A percentile compares a stretch with the other conserved stretches of the same genome.
Evolutionary conservation across 1,140 invertebrate species (phyloP).

Genomic region (Drosophila simulans): DNA sequence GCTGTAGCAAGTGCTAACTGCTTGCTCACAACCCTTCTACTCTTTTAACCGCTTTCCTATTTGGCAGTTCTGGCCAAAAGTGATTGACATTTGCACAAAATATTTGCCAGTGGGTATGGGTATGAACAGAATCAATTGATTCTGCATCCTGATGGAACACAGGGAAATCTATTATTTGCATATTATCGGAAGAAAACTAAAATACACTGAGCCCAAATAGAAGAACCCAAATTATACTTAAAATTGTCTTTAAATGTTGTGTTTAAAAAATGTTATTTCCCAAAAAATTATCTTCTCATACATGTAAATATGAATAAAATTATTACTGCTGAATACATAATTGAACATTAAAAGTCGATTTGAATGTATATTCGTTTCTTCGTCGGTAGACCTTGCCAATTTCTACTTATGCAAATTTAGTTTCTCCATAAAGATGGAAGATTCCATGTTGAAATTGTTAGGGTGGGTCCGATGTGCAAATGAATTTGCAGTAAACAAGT

Average conservation of each 20-base stretch:
- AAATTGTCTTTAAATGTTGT: too few species aligned
- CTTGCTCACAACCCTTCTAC: constrained; percentile 12
- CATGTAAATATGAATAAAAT: background rate
- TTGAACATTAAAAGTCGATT: background rate
- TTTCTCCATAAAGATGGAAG: constrained; percentile 16
- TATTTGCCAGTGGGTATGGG: background rate
- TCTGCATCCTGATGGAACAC: background rate
- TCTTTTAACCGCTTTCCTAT: background rate
- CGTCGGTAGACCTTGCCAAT: constrained; percentile 1
- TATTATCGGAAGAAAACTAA: background rate
- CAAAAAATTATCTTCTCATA: too few species aligned
- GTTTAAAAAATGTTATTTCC: too few species aligned
- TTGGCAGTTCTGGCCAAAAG: constrained; percentile 38
- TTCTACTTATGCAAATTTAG: constrained; percentile 32
- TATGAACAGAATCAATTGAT: background rate
- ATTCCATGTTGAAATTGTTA: constrained; percentile 13
- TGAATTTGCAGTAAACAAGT: constrained; percentile 47
- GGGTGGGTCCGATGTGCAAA: constrained; percentile 31
- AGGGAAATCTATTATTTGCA: background rate
- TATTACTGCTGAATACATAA: background rate
- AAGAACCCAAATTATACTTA: too few species aligned
- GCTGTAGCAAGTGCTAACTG: constrained; percentile 44
- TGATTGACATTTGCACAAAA: constrained; percentile 51
- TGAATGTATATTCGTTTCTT: background rate
- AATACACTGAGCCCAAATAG: background rate